phyloP scores from a whole-genome alignment of 2,797 vertebrate genomes.

The Coregonus sp. region DNA sequence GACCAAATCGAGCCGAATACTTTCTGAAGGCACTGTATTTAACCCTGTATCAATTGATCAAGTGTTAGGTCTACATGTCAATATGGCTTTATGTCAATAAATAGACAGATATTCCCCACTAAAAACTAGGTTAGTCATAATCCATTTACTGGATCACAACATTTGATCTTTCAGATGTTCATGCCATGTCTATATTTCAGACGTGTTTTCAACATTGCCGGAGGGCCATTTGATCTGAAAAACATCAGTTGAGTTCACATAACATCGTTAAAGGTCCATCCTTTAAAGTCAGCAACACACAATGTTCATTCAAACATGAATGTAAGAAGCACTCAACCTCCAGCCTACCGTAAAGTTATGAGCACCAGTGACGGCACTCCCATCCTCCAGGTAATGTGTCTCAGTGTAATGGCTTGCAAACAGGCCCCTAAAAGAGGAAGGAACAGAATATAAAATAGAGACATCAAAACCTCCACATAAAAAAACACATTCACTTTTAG shows the following conservation, averaged over 20 bases:
- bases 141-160: not conserved
- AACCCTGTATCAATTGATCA: not conserved
- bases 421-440: constrained; percentile 77
- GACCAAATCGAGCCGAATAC: too few species aligned
- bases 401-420: constrained; percentile 86
- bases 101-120: not conserved
- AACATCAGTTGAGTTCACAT: constrained; percentile 18
- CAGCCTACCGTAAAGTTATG: constrained; percentile 82
- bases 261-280: constrained; percentile 24
- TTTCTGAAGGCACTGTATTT: too few species aligned
- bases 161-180: not conserved
- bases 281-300: constrained; percentile 33
- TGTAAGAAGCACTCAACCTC: constrained; percentile 46
- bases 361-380: constrained; percentile 76
- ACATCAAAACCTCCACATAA: constrained; percentile 36
- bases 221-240: not conserved
- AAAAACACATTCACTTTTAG: constrained; percentile 4
- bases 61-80: constrained; percentile 4
- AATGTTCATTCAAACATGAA: constrained; percentile 48
- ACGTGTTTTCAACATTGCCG: not conserved
- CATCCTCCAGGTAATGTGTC: constrained; percentile 86
- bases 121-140: not conserved
- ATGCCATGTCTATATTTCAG: not conserved
- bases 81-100: not conserved
- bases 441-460: constrained; percentile 26